Evolutionary conservation across 2,888 invertebrate species (phyloP), one percentile per base, ranked within the genome.

Genomic region (Agonopterix subpropinquella): DNA sequence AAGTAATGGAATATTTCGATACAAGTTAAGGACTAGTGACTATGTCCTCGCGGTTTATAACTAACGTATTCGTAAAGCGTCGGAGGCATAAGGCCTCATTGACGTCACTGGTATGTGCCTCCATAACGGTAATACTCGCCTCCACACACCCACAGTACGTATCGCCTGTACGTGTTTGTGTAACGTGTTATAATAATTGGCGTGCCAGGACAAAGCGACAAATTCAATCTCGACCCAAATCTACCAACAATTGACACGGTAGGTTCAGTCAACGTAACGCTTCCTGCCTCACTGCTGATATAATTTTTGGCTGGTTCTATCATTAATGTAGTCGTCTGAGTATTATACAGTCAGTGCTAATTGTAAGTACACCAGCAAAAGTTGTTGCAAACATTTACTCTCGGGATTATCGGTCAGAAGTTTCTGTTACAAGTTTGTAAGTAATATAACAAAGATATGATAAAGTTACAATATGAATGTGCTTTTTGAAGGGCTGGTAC

Each of bases 31-130:
- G 54, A 64, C 61, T 60, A 64, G 59, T 58, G 56, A 64, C 62
- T 68, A 73, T 70, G 73, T 75, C 73, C 76, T 76, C 71, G 28
- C 28, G 66, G 64, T 61, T 73, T 70, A 73, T 80, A 65, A 69
- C 65, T 79, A 83, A 81, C 73, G 77, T 81, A 84, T 87, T 81
- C 84, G 74, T 73, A 58, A 67, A 62, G 80, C 80, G 80, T 84
- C 72, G 77, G 72, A 71, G 77, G 76, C 73, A 78, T 83, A 75
- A 85, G 78, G 73, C 78, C 78, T 80, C 73, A 78, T 77, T 87
- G 84, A 88, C 88, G 87, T 88, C 87, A 87, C 78, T 80, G 83
- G 83, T 83, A 87, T 87, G 87, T 85, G 84, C 80, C 80, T 84
- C 84, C 83, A 80, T 87, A 88, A 88, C 88, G 88, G 88, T 87